Conservation (phyloP, 2,797 vertebrate species). For the Lepus oiostolus region DNA sequence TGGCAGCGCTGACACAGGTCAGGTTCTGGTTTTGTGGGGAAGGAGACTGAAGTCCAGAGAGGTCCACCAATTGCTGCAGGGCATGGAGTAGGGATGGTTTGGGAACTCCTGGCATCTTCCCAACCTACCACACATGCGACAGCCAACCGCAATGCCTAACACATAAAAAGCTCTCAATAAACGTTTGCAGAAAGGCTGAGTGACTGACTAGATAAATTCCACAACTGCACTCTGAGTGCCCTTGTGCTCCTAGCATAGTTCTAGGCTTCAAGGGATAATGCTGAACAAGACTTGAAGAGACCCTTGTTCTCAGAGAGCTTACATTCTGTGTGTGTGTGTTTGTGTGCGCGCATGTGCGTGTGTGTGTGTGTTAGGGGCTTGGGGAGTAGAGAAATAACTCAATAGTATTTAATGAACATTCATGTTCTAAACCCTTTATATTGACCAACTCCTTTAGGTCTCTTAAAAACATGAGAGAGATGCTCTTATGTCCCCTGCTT, state of each 20-base stretch:
- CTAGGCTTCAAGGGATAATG: background rate
- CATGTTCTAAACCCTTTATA: background rate
- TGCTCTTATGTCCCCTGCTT: background rate
- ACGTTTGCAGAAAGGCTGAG: background rate
- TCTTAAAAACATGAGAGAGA: background rate
- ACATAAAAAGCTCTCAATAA: background rate
- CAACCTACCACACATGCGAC: background rate
- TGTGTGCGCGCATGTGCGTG: background rate
- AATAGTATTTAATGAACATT: background rate
- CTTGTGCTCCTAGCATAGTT: background rate
- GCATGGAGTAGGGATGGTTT: background rate
- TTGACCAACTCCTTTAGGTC: background rate
- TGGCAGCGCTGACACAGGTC: background rate
- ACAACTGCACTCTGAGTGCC: background rate
- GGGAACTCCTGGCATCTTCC: background rate
- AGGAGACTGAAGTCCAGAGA: background rate
- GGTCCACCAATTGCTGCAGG: rapidly evolving
- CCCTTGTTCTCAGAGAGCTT: background rate
- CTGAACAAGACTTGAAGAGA: background rate
- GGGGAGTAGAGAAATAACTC: background rate
- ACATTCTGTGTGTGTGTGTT: background rate
- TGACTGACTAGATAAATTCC: background rate
- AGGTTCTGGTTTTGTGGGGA: background rate
- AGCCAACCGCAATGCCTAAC: too few relatives aligned
- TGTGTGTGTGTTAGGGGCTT: background rate